phyloP scores from a whole-genome alignment of 2,113 vertebrate genomes.

The Galemys pyrenaicus region DNA sequence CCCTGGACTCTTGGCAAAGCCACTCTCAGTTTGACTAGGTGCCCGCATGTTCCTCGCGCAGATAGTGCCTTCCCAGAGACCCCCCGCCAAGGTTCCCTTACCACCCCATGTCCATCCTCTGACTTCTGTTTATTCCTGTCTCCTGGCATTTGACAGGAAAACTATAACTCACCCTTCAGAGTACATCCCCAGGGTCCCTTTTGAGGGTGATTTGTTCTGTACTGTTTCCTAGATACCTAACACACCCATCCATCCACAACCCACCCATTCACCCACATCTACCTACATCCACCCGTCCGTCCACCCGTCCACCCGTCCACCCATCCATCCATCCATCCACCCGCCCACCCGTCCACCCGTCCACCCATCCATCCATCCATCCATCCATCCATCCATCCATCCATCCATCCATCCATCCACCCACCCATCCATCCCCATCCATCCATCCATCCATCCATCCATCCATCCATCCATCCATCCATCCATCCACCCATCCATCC shows the following conservation, averaged over 20 bases:
- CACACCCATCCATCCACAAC: background rate
- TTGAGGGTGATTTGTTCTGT: background rate
- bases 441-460: too few relatives aligned
- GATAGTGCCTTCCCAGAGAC: background rate
- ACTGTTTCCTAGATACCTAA: background rate
- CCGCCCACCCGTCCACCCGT: too few relatives aligned
- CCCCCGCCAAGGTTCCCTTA: background rate
- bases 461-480: too few relatives aligned
- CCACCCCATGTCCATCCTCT: background rate
- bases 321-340: too few relatives aligned
- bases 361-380: background rate
- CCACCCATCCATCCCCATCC: background rate
- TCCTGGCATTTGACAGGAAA: background rate
- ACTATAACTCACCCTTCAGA: background rate
- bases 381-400: too few relatives aligned
- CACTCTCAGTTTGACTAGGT: background rate
- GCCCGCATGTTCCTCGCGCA: too few relatives aligned
- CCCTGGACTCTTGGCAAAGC: background rate
- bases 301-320: too few relatives aligned
- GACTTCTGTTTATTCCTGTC: too few relatives aligned
- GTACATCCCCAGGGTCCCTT: background rate
- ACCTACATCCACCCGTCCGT: too few relatives aligned
- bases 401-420: background rate
- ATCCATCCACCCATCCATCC: background rate
- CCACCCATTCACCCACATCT: too few relatives aligned